A percentile compares a stretch with the other conserved stretches of the same genome.
These are phyloP conservation scores for Cossypha caffra DNA, from an alignment of 2,797 vertebrate species.

Conservation along the genomic window DNA sequence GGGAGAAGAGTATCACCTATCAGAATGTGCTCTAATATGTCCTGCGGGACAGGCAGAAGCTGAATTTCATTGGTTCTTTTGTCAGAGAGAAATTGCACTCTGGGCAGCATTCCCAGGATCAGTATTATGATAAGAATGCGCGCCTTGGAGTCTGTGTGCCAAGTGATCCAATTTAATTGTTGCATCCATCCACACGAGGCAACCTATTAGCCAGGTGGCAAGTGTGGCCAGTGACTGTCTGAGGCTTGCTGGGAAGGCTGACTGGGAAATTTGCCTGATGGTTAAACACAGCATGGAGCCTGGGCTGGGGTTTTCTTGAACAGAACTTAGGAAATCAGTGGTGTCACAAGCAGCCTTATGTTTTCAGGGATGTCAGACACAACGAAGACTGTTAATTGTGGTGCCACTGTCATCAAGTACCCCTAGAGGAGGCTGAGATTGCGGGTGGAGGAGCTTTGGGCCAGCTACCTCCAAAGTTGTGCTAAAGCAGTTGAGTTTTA, in stretches of 20 bases:
- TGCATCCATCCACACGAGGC: background rate
- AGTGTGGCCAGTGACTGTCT: background rate
- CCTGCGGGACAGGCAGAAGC: background rate
- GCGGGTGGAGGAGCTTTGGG: background rate
- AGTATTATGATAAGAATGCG: background rate
- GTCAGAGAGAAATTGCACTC: conserved; percentile 26
- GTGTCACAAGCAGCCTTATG: background rate
- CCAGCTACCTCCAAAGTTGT: background rate
- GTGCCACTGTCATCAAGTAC: background rate
- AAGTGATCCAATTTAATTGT: background rate
- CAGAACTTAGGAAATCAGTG: background rate
- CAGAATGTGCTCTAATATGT: background rate
- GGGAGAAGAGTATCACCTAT: conserved; percentile 4
- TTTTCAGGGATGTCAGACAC: background rate
- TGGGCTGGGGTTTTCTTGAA: background rate
- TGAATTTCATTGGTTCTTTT: background rate
- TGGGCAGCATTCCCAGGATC: conserved; percentile 41
- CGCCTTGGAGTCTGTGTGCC: background rate
- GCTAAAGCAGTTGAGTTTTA: background rate
- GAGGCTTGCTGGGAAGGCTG: background rate
- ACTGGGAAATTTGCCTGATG: background rate
- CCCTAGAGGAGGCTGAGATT: background rate
- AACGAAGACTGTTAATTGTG: background rate
- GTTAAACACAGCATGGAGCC: background rate
- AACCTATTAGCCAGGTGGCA: background rate